These are phyloP conservation scores for Charina bottae DNA, from an alignment of 2,113 vertebrate species.

Conservation along the genomic window DNA sequence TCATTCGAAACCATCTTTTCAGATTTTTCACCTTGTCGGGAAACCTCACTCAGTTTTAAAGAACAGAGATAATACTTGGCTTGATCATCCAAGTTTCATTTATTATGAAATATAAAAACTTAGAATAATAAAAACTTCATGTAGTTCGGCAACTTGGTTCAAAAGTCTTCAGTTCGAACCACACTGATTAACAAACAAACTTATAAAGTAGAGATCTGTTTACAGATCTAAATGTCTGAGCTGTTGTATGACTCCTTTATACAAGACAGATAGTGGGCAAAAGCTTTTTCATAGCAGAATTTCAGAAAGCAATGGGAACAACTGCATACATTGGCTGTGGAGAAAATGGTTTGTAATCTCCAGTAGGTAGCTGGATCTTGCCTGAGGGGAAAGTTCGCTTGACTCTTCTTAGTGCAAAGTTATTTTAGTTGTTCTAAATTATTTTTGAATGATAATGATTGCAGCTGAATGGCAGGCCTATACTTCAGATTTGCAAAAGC, in stretches of 20 bases:
- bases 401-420: neutral
- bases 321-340: neutral
- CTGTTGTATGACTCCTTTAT: neutral
- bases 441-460: slow-evolving; percentile 44
- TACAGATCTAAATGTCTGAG: neutral
- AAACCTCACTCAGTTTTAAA: neutral
- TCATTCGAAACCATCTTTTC: slow-evolving; percentile 46
- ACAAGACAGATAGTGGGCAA: neutral
- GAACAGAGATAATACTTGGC: neutral
- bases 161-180: neutral
- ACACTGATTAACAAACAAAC: neutral
- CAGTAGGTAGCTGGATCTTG: neutral
- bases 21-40: neutral
- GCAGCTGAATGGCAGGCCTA: slow-evolving; percentile 16
- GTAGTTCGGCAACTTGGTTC: neutral
- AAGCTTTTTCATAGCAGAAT: neutral
- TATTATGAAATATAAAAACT: neutral
- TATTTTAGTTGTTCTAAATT: slow-evolving; percentile 33
- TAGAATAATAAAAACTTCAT: neutral
- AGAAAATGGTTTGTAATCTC: neutral
- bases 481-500: slow-evolving; percentile 26
- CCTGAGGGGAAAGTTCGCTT: too few species aligned
- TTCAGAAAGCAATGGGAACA: neutral
- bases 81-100: neutral
- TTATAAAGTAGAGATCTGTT: neutral